Percentiles rank a stretch among this genome's conserved stretches.
Evolutionary conservation across 2,113 vertebrate species (phyloP).

Genomic region (Scolopax mira): DNA sequence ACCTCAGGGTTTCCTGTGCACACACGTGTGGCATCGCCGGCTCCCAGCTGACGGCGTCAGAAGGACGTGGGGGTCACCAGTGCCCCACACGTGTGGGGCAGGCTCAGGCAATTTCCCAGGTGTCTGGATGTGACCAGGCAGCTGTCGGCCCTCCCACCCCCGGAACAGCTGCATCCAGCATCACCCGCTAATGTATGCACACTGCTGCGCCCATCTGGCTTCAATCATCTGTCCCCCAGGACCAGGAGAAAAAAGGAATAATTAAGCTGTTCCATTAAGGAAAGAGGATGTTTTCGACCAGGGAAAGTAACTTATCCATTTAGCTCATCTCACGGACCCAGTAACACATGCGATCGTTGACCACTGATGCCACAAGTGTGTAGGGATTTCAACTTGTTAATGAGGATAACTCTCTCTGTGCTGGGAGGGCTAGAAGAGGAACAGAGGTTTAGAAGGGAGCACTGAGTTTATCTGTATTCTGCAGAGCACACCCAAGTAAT

Average conservation of each 20-base stretch:
- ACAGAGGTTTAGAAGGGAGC: background rate
- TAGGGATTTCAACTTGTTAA: background rate
- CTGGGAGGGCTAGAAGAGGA: background rate
- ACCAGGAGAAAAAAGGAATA: background rate
- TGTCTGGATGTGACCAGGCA: background rate
- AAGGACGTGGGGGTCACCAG: rapidly evolving
- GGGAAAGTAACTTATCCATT: background rate
- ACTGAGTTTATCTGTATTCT: conserved; percentile 61
- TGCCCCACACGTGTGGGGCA: rapidly evolving
- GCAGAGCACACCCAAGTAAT: conserved; percentile 25
- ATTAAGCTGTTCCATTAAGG: conserved; percentile 51
- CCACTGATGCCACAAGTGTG: background rate
- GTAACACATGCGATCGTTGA: background rate
- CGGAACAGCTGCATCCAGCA: background rate
- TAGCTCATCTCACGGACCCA: background rate
- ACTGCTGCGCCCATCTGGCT: conserved; percentile 45
- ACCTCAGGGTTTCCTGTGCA: rapidly evolving
- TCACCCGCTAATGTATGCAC: conserved; percentile 11
- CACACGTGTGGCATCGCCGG: rapidly evolving
- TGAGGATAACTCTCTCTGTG: conserved; percentile 17
- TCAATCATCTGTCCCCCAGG: conserved; percentile 53
- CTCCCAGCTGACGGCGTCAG: background rate
- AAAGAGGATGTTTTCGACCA: conserved; percentile 11
- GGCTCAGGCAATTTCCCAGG: background rate
- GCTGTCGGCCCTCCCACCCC: background rate